These are phyloP conservation scores for Monochamus saltuarius DNA, from an alignment of 1,140 invertebrate genomes.

Conservation along the genomic window DNA sequence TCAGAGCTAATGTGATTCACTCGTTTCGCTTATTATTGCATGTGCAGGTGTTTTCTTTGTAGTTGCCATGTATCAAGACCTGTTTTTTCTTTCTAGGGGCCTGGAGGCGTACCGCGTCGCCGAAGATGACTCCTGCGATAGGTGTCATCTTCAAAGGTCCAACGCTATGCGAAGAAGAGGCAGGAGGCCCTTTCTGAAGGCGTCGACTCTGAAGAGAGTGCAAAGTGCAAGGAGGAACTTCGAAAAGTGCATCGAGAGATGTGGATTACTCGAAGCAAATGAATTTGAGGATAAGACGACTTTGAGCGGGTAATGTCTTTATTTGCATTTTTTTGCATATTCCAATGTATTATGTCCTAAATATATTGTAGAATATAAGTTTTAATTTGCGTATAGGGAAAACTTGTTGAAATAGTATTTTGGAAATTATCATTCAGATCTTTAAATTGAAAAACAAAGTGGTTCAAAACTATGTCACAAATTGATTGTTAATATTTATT, in stretches of 20 bases:
- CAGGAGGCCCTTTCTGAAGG: slow-evolving; percentile 6
- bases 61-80: slow-evolving; percentile 23
- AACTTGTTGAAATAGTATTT: too few species aligned
- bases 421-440: too few species aligned
- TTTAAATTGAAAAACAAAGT: too few species aligned
- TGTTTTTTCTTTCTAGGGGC: slow-evolving; percentile 14
- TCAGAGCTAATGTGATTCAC: too few species aligned
- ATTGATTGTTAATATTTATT: too few species aligned
- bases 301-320: too few species aligned
- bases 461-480: too few species aligned
- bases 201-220: slow-evolving; percentile 14
- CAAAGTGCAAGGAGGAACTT: slow-evolving; percentile 26
- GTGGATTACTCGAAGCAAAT: slow-evolving; percentile 5
- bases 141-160: slow-evolving; percentile 31
- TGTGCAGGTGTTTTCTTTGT: background rate
- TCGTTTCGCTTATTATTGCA: background rate
- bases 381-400: too few species aligned
- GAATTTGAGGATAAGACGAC: too few species aligned
- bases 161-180: slow-evolving; percentile 33
- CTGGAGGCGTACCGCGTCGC: slow-evolving; percentile 3
- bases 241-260: slow-evolving; percentile 27
- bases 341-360: too few species aligned
- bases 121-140: slow-evolving; percentile 19
- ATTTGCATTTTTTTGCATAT: too few species aligned
- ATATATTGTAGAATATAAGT: too few species aligned